Conservation (phyloP, 2,797 vertebrate genomes). For the Percopsis omiscomaycus region DNA sequence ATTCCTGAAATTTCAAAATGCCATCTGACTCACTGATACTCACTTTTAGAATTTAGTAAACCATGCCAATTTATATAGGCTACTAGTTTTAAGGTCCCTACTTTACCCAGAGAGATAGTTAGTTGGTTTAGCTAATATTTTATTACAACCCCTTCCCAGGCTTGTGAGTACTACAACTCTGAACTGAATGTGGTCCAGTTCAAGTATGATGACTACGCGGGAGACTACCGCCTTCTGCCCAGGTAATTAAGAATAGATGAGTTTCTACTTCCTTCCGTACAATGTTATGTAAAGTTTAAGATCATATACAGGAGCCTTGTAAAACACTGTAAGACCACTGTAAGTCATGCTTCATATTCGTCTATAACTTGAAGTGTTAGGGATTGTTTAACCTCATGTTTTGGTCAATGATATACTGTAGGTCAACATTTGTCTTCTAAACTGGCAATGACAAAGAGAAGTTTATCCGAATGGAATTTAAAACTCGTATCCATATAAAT, state of each 20-base stretch:
- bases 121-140: too few relatives aligned
- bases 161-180: slow-evolving; percentile 95
- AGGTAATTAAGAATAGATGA: slow-evolving; percentile 75
- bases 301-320: too few relatives aligned
- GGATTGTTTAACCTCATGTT: slow-evolving; percentile 11
- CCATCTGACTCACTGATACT: too few relatives aligned
- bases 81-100: too few relatives aligned
- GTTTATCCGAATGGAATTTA: neutral
- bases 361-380: neutral
- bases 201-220: slow-evolving; percentile 92
- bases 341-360: neutral
- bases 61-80: too few relatives aligned
- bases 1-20: too few relatives aligned
- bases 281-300: too few relatives aligned
- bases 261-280: neutral
- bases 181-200: slow-evolving; percentile 92
- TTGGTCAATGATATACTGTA: neutral
- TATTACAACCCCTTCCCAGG: slow-evolving; percentile 72
- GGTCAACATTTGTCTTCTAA: too few relatives aligned
- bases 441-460: slow-evolving; percentile 1
- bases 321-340: neutral
- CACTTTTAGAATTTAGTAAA: too few relatives aligned
- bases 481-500: neutral
- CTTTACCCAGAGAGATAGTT: too few relatives aligned
- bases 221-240: slow-evolving; percentile 90